A percentile compares a stretch with the other conserved stretches of the same genome.
Evolutionary conservation across 1,140 invertebrate species (phyloP).

Genomic region (Meloidogyne hapla): DNA sequence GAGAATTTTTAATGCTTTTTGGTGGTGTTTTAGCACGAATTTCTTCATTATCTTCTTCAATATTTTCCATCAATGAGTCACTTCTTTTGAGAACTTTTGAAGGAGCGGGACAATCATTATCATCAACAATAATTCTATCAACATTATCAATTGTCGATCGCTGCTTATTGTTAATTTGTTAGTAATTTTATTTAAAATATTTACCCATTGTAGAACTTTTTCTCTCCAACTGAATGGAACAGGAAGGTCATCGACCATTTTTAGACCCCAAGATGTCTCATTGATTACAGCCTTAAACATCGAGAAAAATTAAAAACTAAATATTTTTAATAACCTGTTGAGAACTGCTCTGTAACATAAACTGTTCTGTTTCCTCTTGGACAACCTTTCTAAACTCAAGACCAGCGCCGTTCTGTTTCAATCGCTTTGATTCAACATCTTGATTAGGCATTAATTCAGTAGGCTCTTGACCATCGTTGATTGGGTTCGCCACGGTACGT

Average conservation of each 20-base stretch:
- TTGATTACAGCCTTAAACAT: not conserved
- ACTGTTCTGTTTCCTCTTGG: not conserved
- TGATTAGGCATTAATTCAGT: not conserved
- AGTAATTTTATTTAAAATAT: not conserved
- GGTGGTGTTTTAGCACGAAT: not conserved
- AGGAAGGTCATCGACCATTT: not conserved
- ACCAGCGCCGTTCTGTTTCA: not conserved
- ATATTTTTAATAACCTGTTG: not conserved
- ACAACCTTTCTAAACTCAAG: not conserved
- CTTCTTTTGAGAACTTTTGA: not conserved
- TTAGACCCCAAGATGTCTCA: not conserved
- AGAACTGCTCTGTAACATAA: not conserved
- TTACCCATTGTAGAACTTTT: not conserved
- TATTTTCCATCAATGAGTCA: not conserved
- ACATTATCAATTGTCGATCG: not conserved
- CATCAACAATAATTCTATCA: conserved; percentile 6
- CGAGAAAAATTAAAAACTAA: not conserved
- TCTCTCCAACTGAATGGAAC: not conserved
- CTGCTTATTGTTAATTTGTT: not conserved
- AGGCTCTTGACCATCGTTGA: not conserved
- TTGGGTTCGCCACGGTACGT: not conserved
- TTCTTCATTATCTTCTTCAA: not conserved
- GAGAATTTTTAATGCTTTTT: not conserved
- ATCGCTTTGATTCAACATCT: not conserved
- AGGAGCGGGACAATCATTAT: not conserved